Conservation (phyloP, 2,888 invertebrate genomes). For the Brachypalpus laphriformis region DNA sequence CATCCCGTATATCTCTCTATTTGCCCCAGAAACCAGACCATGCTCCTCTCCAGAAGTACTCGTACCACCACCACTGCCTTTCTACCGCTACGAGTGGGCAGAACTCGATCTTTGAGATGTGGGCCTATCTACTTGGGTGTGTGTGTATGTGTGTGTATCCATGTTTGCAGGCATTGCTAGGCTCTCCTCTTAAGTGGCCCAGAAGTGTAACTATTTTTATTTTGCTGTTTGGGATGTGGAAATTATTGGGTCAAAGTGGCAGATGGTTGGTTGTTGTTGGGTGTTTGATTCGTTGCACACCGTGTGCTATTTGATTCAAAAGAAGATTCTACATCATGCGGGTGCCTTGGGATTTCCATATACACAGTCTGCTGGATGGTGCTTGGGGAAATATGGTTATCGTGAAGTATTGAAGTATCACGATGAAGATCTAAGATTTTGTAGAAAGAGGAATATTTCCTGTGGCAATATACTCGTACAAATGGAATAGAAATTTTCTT, state of each 20-base stretch:
- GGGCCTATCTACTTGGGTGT: constrained; percentile 30
- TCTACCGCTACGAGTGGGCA: constrained; percentile 43
- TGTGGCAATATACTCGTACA: constrained; percentile 3
- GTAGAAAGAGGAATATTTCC: constrained; percentile 21
- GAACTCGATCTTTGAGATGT: constrained; percentile 61
- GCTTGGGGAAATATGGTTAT: constrained; percentile 48
- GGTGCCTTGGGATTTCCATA: constrained; percentile 35
- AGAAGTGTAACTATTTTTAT: constrained; percentile 70
- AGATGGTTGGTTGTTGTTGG: constrained; percentile 54
- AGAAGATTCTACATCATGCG: constrained; percentile 34
- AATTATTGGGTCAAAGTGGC: constrained; percentile 72
- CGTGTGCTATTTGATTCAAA: constrained; percentile 36
- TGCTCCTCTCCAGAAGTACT: constrained; percentile 35
- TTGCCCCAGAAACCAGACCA: constrained; percentile 58
- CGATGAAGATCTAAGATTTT: constrained; percentile 29
- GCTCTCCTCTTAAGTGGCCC: constrained; percentile 56
- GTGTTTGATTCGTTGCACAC: constrained; percentile 43
- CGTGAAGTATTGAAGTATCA: constrained; percentile 40
- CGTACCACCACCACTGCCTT: constrained; percentile 12
- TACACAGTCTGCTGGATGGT: neutral
- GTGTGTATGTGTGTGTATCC: constrained; percentile 23
- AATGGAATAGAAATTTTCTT: neutral
- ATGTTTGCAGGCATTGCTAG: constrained; percentile 47
- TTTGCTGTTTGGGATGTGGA: constrained; percentile 59
- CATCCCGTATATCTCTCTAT: constrained; percentile 53